These are phyloP conservation scores for Bubo bubo DNA, from an alignment of 2,113 vertebrate genomes.

Conservation along the genomic window DNA sequence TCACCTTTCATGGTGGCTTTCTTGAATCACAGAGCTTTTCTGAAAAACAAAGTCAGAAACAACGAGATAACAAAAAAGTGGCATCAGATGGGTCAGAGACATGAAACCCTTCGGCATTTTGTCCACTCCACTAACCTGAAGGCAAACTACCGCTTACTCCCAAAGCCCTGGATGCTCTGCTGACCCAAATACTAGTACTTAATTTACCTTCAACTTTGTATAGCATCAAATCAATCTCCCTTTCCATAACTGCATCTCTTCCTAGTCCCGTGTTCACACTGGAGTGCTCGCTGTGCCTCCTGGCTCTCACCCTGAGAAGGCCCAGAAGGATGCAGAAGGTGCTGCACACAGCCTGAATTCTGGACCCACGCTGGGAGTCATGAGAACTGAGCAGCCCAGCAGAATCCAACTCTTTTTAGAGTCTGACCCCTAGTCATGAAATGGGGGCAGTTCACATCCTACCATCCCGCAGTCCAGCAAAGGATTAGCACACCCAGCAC, in stretches of 20 bases:
- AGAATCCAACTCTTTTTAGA: neutral
- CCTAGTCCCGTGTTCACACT: rapidly evolving
- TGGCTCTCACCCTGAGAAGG: rapidly evolving
- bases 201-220: neutral
- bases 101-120: neutral
- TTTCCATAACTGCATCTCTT: neutral
- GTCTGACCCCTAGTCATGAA: neutral
- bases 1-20: slow-evolving; percentile 81
- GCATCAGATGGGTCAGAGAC: neutral
- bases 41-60: slow-evolving; percentile 13
- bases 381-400: neutral
- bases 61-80: neutral
- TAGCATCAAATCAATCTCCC: neutral
- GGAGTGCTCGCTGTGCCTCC: neutral
- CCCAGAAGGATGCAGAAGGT: neutral
- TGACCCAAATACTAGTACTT: neutral
- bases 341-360: neutral
- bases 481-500: neutral
- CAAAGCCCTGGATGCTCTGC: neutral
- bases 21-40: neutral
- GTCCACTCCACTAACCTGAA: neutral
- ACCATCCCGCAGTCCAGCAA: neutral
- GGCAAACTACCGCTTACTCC: neutral
- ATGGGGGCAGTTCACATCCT: neutral
- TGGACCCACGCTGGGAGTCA: neutral